Evolutionary conservation across 2,888 invertebrate species (phyloP), one percentile per base, ranked within the genome.

Genomic region (Lepidonotus clava): DNA sequence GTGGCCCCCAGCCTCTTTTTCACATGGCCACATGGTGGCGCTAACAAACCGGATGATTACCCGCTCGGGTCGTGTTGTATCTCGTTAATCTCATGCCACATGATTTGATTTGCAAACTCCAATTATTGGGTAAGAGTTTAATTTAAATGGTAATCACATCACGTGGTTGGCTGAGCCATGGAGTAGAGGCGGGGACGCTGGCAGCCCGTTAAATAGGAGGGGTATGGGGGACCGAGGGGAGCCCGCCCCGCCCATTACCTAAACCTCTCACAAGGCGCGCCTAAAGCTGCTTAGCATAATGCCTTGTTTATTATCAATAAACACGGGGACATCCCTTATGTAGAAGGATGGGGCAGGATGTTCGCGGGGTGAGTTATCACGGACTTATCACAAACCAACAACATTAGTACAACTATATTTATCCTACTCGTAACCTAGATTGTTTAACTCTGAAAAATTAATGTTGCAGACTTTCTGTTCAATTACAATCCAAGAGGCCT

Each of bases 51-150:
- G 80, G 80, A 41, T 80, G 80, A 46, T 80, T 80, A 28, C 46
- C 46, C 24, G 6, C 28, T 5, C 18, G 4, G 8, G 28, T 21
- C 51, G 80, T 80, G 80, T 46, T 41, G 80, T 80, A 80, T 80
- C 80, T 80, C 80, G 46, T 80, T 80, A 80, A 80, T 80, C 80
- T 80, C 80, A 51, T 32, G 46, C 46, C 80, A 80, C 80, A 80
- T 80, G 80, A 80, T 80, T 46, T 80, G 80, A 80, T 80, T 80
- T 80, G 80, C 80, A 80, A 80, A 80, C 46, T 80, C 80, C 80
- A 80, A 80, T 80, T 80, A 80, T 80, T 80, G 80, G 80, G 80
- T 80, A 80, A 80, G 80, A 80, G 80, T 80, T 80, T 80, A 80
- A 80, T 80, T 80, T 80, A 80, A 80, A 80, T 80, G 80, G 80